Evolutionary conservation across 92 coral and sea anemone species (phyloP), one percentile per base, ranked within the genome.

Genomic region (Pocillopora grandis): DNA sequence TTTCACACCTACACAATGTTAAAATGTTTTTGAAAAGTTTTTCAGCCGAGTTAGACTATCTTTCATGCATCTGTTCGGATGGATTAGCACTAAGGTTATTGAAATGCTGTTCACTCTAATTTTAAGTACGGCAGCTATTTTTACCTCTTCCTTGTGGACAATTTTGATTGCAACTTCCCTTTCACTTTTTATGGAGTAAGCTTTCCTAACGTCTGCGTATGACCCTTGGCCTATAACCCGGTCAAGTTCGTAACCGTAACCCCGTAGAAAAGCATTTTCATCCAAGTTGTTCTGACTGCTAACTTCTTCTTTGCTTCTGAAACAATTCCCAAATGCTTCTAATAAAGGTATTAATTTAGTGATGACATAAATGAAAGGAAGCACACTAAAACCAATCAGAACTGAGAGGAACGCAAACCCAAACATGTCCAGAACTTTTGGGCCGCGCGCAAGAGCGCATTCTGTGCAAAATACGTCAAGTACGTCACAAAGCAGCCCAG

Each of bases 151-250:
- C 36, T 81, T 88, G 87, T 78, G 88, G 35, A 88, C 90, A 79
- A 91, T 91, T 82, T 91, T 91, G 61, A 91, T 68, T 9, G 94
- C 94, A 2, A 91, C 92, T 56, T 91, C 72, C 19, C 88, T 91
- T 23, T 76, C 49, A 16, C 3, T 35, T 60, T 69, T 71, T 72
- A 87, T 84, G 2, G 93, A 94, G 59, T 85, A 94, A 17, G 98
- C 98, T 37, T 88, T 90, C 58, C 77, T 89, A 64, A 94, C 98
- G 11, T 85, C 81, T 12, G 93, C 98, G 66, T 94, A 94, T 0
- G 95, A 88, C 48, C 97, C 98, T 67, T 87, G 80, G 56, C 98
- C 98, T n/a, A 94, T 85, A 62, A 75, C 88, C 5, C 83, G 82
- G 5, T 90, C 95, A 49, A 92, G 55, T 80, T 94, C 88, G 80